Conservation (phyloP, 2,888 invertebrate genomes). For the Acronicta psi region DNA sequence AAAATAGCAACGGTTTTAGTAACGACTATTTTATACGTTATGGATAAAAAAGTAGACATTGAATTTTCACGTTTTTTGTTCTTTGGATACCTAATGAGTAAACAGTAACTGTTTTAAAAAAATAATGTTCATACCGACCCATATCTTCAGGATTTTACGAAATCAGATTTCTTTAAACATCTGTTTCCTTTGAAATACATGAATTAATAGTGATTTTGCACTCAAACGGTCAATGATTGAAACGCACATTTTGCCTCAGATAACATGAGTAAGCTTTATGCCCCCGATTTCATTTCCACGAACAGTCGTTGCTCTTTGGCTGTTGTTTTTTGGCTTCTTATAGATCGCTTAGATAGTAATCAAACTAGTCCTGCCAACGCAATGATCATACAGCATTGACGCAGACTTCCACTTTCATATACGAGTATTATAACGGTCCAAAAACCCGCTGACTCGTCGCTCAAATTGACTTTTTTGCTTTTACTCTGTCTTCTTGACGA, state of each 20-base stretch:
- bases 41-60: too few relatives aligned
- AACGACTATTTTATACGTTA: too few relatives aligned
- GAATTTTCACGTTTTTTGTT: too few relatives aligned
- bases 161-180: conserved; percentile 18
- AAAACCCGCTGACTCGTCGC: conserved; percentile 53
- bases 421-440: conserved; percentile 66
- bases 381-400: conserved; percentile 58
- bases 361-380: conserved; percentile 53
- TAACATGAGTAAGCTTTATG: conserved; percentile 48
- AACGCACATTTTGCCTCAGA: conserved; percentile 43
- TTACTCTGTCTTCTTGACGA: conserved; percentile 59
- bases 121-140: too few relatives aligned
- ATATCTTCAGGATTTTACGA: neutral
- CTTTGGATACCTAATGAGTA: too few relatives aligned
- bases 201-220: conserved; percentile 22
- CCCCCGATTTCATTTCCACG: conserved; percentile 52
- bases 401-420: conserved; percentile 67
- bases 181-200: conserved; percentile 13
- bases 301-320: conserved; percentile 22
- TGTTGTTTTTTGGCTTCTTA: conserved; percentile 24
- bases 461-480: conserved; percentile 63
- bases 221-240: conserved; percentile 18
- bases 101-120: too few relatives aligned
- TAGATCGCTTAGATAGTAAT: conserved; percentile 38
- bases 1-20: too few relatives aligned